A percentile compares a stretch with the other conserved stretches of the same genome.
These are phyloP conservation scores for Centropristis striata DNA, from an alignment of 2,113 vertebrate genomes.

Conservation along the genomic window DNA sequence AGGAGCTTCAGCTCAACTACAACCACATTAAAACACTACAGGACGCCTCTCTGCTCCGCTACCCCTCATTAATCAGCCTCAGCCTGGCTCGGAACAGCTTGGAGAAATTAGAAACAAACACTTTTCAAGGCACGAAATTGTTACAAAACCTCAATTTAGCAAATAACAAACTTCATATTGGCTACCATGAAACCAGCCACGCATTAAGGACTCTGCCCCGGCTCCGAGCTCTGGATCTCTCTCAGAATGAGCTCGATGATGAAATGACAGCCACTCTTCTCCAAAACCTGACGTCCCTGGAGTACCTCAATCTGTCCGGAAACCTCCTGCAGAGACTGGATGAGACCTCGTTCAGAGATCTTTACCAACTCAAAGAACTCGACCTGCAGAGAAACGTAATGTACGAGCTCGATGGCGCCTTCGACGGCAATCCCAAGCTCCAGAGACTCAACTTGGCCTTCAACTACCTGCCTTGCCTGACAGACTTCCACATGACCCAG, in stretches of 20 bases:
- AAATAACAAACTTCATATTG: constrained; percentile 87
- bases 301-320: constrained; percentile 89
- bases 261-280: constrained; percentile 87
- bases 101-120: constrained; percentile 69
- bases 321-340: constrained; percentile 92
- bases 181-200: constrained; percentile 81
- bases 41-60: constrained; percentile 83
- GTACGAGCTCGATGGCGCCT: constrained; percentile 94
- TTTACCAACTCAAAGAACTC: constrained; percentile 89
- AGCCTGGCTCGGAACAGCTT: constrained; percentile 88
- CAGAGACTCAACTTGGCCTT: constrained; percentile 92
- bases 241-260: constrained; percentile 90
- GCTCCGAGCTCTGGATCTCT: constrained; percentile 88
- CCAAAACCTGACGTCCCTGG: constrained; percentile 88
- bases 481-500: constrained; percentile 89
- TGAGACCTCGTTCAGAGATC: constrained; percentile 83
- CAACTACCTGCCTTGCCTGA: constrained; percentile 92
- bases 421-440: constrained; percentile 86
- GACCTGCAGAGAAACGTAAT: constrained; percentile 93
- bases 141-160: constrained; percentile 87
- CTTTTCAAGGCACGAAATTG: constrained; percentile 83
- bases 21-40: constrained; percentile 88
- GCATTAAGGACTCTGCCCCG: constrained; percentile 83
- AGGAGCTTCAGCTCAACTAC: constrained; percentile 89
- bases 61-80: constrained; percentile 85